Conservation (phyloP, 2,113 vertebrate genomes). For the Syngnathus floridae region DNA sequence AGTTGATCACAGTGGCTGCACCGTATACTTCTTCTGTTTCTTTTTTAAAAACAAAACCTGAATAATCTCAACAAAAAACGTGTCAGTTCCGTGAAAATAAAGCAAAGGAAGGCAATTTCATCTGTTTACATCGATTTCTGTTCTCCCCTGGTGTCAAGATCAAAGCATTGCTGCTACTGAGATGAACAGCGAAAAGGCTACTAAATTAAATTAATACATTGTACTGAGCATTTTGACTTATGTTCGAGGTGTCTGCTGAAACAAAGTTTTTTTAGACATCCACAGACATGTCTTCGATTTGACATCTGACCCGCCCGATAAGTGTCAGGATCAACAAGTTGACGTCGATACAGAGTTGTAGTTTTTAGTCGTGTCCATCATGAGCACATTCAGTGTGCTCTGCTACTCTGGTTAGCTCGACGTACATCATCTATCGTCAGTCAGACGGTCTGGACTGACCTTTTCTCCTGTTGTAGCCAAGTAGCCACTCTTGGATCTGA, state of each 20-base stretch:
- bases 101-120: not conserved
- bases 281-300: too few species aligned
- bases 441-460: constrained; percentile 41
- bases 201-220: not conserved
- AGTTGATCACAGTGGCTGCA: not conserved
- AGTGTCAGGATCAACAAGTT: not conserved
- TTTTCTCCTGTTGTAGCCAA: constrained; percentile 49
- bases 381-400: not conserved
- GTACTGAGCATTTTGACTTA: too few species aligned
- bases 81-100: not conserved
- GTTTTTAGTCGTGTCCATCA: not conserved
- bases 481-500: constrained; percentile 28
- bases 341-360: not conserved
- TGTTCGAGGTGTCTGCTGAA: too few species aligned
- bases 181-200: not conserved
- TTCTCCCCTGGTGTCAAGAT: not conserved
- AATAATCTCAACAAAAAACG: not conserved
- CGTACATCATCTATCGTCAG: not conserved
- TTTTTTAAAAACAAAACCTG: too few species aligned
- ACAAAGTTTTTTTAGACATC: too few species aligned
- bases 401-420: constrained; percentile 8
- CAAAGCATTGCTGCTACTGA: not conserved
- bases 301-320: not conserved
- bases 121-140: not conserved
- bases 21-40: too few species aligned